phyloP scores from a whole-genome alignment of 2,113 vertebrate species.

The Syngnathus scovelli region DNA sequence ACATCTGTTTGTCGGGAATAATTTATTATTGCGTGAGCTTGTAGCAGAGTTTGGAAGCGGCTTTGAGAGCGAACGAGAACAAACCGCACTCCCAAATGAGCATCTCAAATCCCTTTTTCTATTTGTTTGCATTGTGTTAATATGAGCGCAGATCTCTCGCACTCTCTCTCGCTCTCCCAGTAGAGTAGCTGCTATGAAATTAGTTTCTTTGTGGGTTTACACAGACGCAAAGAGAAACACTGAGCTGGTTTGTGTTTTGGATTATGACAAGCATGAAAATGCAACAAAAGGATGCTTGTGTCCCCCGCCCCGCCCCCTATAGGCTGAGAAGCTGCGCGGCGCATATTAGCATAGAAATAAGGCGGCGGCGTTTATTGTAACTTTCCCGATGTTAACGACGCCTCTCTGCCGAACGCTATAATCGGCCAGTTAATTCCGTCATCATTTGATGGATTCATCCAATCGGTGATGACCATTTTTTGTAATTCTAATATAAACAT shows the following conservation, averaged over 20 bases:
- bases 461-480: background rate
- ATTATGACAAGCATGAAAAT: conserved; percentile 48
- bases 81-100: conserved; percentile 27
- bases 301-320: conserved; percentile 32
- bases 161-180: background rate
- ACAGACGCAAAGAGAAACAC: conserved; percentile 20
- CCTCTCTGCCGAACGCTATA: conserved; percentile 30
- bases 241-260: conserved; percentile 47
- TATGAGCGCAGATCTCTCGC: conserved; percentile 29
- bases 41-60: conserved; percentile 5
- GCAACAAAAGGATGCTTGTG: conserved; percentile 51
- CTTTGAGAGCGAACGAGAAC: conserved; percentile 5
- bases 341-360: conserved; percentile 68
- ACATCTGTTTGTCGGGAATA: background rate
- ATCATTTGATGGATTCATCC: conserved; percentile 11
- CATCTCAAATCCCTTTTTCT: background rate
- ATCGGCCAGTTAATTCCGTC: conserved; percentile 5
- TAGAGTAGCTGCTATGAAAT: conserved; percentile 56
- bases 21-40: conserved; percentile 19
- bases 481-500: background rate
- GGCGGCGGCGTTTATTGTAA: conserved; percentile 45
- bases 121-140: conserved; percentile 28
- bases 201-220: conserved; percentile 48
- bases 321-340: conserved; percentile 42
- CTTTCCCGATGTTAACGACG: conserved; percentile 36